Evolutionary conservation across 1,140 invertebrate species (phyloP), one percentile per base, ranked within the genome.

Genomic region (Euwallacea fornicatus): DNA sequence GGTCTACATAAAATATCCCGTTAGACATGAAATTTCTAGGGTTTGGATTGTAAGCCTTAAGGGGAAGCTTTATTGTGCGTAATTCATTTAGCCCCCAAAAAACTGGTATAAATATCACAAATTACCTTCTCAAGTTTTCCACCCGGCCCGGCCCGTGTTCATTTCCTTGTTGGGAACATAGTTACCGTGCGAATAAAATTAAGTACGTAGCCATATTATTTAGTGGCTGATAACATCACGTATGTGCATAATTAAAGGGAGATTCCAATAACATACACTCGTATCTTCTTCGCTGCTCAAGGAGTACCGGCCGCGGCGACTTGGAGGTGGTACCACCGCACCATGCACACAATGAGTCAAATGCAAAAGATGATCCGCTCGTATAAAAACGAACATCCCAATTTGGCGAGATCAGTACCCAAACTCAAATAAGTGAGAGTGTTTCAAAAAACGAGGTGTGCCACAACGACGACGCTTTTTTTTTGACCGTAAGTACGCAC

Each of bases 311-410:
- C 55, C 42, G 41, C 66, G 50, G 21, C 46, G 42, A 21, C 11
- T 63, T 69, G 59, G 68, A 69, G 61, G 68, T 69, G 68, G 59
- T 43, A 69, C 53, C 59, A 15, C 8, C 46, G 13, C 13, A 50
- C 54, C 41, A 15, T 62, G 50, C 68, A 63, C 47, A 69, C 59
- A 69, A 69, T 63, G 59, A 69, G 59, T 69, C 68, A 64, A 69
- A 64, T 59, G 64, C 41, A 71, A 66, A 71, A 71, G 70, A 71
- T 71, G 70, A 71, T 43, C 59, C 56, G 70, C 21, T 33, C 70
- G 64, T 71, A 71, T 71, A 71, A 71, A 71, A 71, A 71, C 70
- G 63, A 66, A 60, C 55, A 66, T 71, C 70, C 63, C 63, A 62
- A 71, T 60, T 71, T 64, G 54, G 60, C 70, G 54, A 56, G 61